Percentiles rank a stretch among this genome's conserved stretches.
Conservation (phyloP, 2,797 vertebrate genomes). For the Periophthalmus magnuspinnatus region DNA sequence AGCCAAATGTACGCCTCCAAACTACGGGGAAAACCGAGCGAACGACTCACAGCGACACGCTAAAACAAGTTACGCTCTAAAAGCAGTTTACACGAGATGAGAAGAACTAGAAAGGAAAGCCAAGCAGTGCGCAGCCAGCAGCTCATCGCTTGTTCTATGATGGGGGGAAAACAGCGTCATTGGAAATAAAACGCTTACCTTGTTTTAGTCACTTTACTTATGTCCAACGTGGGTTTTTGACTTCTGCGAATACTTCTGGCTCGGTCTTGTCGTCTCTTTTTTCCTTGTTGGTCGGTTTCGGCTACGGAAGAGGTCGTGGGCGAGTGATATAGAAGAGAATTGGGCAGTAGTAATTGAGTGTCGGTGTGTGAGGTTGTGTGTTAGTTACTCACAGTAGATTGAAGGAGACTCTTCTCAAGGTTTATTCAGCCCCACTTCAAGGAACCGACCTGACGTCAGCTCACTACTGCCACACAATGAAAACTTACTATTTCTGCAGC, state of each 20-base stretch:
- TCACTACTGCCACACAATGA: constrained; percentile 85
- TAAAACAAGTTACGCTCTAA: constrained; percentile 60
- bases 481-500: constrained; percentile 85
- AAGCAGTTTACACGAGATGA: constrained; percentile 50
- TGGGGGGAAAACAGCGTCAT: constrained; percentile 59
- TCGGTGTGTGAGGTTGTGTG: constrained; percentile 79
- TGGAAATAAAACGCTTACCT: constrained; percentile 79
- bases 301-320: constrained; percentile 81
- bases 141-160: constrained; percentile 68
- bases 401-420: constrained; percentile 94
- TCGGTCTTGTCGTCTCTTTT: constrained; percentile 68
- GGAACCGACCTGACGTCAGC: constrained; percentile 95
- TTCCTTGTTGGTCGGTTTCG: constrained; percentile 70
- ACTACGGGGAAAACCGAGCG: constrained; percentile 11
- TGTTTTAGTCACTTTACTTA: constrained; percentile 80
- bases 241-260: constrained; percentile 71
- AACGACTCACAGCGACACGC: constrained; percentile 26
- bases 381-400: constrained; percentile 91
- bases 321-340: constrained; percentile 87
- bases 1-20: constrained; percentile 18
- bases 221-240: constrained; percentile 70
- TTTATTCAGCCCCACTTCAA: constrained; percentile 96
- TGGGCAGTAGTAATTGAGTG: constrained; percentile 88
- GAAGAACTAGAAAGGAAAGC: constrained; percentile 66
- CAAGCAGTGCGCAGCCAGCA: constrained; percentile 62